These are phyloP conservation scores for Halcyon smyrnensis DNA, from an alignment of 2,797 vertebrate genomes.

Conservation along the genomic window DNA sequence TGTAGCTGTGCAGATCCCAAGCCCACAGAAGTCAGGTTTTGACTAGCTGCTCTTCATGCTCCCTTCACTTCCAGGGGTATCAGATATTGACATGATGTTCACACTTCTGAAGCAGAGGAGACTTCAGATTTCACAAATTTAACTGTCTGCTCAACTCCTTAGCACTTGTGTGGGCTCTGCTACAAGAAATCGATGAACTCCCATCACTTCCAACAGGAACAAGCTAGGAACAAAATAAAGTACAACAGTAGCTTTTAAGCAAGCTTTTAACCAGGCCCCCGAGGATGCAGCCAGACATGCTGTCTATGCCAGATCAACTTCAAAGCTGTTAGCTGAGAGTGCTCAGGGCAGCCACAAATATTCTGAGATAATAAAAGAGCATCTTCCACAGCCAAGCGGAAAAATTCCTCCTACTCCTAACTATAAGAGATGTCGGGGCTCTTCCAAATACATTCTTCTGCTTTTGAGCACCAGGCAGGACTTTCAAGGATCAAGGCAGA, in stretches of 20 bases:
- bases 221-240: constrained; percentile 2
- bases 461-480: not conserved
- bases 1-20: not conserved
- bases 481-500: not conserved
- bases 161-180: not conserved
- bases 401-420: not conserved
- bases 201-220: not conserved
- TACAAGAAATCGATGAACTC: not conserved
- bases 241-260: not conserved
- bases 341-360: constrained; percentile 33
- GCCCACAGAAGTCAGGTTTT: not conserved
- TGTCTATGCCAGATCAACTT: constrained; percentile 14
- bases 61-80: not conserved
- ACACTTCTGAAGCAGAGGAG: not conserved
- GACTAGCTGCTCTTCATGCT: not conserved
- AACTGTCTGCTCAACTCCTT: not conserved
- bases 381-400: not conserved
- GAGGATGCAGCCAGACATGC: constrained; percentile 12
- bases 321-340: not conserved
- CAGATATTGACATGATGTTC: not conserved
- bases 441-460: not conserved
- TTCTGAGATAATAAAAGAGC: constrained; percentile 28
- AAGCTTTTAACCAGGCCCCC: constrained; percentile 18
- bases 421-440: not conserved
- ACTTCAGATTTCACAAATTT: not conserved